Base-by-base conservation (phyloP, 2,888 invertebrate species). In the Meta bourneti region DNA sequence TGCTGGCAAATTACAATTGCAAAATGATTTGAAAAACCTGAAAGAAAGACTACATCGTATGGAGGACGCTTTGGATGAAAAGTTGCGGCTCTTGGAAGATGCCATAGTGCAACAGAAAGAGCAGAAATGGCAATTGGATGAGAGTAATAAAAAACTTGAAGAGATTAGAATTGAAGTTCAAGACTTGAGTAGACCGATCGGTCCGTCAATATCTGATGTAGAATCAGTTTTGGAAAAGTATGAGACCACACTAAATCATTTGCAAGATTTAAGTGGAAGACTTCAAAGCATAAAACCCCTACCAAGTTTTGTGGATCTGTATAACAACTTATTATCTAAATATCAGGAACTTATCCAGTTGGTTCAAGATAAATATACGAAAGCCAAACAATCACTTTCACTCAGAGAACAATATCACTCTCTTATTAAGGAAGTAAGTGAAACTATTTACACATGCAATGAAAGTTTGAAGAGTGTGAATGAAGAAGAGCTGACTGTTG, bases 391-490 rank as follows among this genome's bases (percentile, higher is more conserved):
- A 94, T 95, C 98, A 0, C 94, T 98, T 16, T 94, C 97, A 2
- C 95, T 98, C 11, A 96, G 98, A 16, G 98, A 99, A 94, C 98
- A 98, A 94, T 98, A 98, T 95, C 96, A 98, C 86, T 97, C 97
- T 0, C 95, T 98, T 6, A 96, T 98, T 7, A 97, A 97, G 81
- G 98, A 98, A 95, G 98, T 98, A 51, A 97, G 97, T 94, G 97
- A 97, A 1, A 98, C 98, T 94, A 97, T 98, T 90, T 96, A 97
- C 69, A 98, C 97, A 94, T 98, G 98, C 94, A 97, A 97, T 0
- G 97, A 97, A 94, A 96, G 98, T 2, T 97, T 98, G 0, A 96
- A 97, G 11, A 97, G 98, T 94, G 97, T 98, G 93, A 98, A 98
- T 94, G 97, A 97, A 94, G 97, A 97, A 0, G 97, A 97, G 13